Base-by-base conservation (phyloP, 2,888 invertebrate genomes). In the Volucella inflata region DNA sequence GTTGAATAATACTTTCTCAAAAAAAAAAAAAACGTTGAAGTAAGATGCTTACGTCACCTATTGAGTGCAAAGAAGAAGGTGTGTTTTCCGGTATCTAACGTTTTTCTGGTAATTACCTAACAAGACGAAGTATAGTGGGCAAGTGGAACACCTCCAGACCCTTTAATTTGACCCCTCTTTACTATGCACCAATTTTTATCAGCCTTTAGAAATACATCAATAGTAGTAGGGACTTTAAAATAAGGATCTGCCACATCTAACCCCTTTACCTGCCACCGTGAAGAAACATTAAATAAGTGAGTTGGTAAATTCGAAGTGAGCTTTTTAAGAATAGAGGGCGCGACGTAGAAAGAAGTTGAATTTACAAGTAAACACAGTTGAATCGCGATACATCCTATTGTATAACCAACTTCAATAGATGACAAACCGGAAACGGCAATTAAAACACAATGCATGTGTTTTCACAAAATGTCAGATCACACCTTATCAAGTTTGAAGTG, bases 71-170 rank as follows among this genome's bases (percentile, higher is more conserved):
- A 2, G 50, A 71, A 3, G 30, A 30, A 4, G 4, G 21, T 0
- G 21, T 21, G 21, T 2, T 2, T 2, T 2, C 1, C 2, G 21
- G 2, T 2, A 12, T 51, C 14, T 2, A 46, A 3, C 4, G 62
- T n/a, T 21, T 64, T 42, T 17, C 64, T 42, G 10, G 48, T 9
- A 12, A 65, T 57, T 11, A 64, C 51, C 60, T 62, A 72, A 10
- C 72, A 46, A 16, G 64, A 55, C 2, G n/a, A 17, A 10, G 60
- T 72, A n/a, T 17, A 53, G n/a, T 50, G 72, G 6, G 60, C 72
- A 2, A 72, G 2, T 21, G 71, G 38, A 14, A 12, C n/a, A 6
- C 72, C 53, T 30, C 44, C 48, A 8, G 14, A 14, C 6, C 72
- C 51, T 10, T 30, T 12, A 11, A 50, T 48, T 60, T 71, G 60